phyloP scores from a whole-genome alignment of 1,140 invertebrate genomes.

The Tetragnatha versicolor region DNA sequence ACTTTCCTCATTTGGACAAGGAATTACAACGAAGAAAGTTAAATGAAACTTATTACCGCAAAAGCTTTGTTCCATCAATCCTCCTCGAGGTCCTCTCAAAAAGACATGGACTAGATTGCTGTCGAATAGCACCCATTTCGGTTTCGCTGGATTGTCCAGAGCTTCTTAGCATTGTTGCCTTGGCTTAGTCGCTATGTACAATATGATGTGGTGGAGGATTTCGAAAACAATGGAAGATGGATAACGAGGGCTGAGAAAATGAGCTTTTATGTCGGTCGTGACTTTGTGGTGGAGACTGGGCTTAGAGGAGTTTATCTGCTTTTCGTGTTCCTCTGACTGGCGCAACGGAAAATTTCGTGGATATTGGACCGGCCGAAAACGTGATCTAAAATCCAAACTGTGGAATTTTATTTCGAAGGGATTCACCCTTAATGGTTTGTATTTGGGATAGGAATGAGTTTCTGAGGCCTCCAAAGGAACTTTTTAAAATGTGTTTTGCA shows the following conservation, averaged over 20 bases:
- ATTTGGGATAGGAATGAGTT: no score
- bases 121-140: slow-evolving; percentile 1
- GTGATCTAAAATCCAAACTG: no score
- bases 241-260: not conserved
- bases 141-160: not conserved
- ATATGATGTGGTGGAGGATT: slow-evolving; percentile 7
- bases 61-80: not conserved
- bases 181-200: not conserved
- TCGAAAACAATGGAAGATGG: slow-evolving; percentile 8
- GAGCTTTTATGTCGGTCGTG: slow-evolving; percentile 5
- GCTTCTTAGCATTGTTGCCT: not conserved
- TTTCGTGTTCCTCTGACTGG: no score
- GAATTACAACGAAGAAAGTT: not conserved
- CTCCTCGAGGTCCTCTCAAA: not conserved
- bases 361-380: no score
- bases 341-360: no score
- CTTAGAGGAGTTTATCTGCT: no score
- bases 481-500: no score
- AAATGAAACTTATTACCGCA: not conserved
- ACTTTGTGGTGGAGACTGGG: not conserved
- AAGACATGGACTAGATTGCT: slow-evolving; percentile 1
- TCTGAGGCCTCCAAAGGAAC: no score
- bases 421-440: no score
- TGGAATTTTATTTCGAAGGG: no score
- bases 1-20: no score